Conservation (phyloP, 2,888 invertebrate genomes). For the Hirtodrosophila duncani region DNA sequence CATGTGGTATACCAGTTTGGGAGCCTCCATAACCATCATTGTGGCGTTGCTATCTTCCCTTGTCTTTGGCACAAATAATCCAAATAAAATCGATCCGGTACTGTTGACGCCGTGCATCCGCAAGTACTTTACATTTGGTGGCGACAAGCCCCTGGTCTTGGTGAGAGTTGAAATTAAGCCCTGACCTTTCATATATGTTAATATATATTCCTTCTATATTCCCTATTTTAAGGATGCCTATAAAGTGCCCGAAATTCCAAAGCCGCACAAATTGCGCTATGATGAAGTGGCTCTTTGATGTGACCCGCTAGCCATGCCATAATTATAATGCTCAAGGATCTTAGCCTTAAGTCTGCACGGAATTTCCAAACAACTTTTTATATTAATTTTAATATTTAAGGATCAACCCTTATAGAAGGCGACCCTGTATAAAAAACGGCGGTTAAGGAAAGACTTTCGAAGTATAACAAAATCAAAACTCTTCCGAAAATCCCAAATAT, state of each 20-base stretch:
- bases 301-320: no score
- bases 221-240: constrained; percentile 57
- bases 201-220: background rate
- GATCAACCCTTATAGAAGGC: no score
- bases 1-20: constrained; percentile 87
- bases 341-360: no score
- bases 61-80: constrained; percentile 79
- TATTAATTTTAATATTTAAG: no score
- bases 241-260: constrained; percentile 62
- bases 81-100: constrained; percentile 80
- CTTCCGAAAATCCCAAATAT: no score
- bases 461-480: no score
- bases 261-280: constrained; percentile 47
- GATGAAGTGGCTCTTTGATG: constrained; percentile 69
- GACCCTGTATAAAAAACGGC: no score
- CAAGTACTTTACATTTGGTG: constrained; percentile 43
- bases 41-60: constrained; percentile 75
- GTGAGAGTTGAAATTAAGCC: no score
- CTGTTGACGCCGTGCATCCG: constrained; percentile 82
- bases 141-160: constrained; percentile 23
- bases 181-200: no score
- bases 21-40: constrained; percentile 80
- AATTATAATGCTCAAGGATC: no score
- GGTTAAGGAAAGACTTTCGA: no score
- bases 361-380: no score